A percentile compares a stretch with the other conserved stretches of the same genome.
Evolutionary conservation across 1,140 invertebrate species (phyloP).

Genomic region (Drosophila subpulchrella): DNA sequence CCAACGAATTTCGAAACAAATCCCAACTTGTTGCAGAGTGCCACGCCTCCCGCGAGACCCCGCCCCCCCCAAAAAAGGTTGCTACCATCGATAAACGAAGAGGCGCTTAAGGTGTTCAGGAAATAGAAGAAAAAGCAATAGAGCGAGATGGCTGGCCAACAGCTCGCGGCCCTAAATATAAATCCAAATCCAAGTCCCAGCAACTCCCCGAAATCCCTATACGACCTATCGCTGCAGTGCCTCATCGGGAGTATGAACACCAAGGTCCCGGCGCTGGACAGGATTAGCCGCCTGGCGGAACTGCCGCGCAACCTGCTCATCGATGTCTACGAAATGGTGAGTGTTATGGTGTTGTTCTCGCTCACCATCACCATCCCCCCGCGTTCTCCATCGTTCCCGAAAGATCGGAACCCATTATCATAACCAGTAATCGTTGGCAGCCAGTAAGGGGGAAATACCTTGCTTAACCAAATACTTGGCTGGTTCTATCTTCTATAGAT

Average conservation of each 20-base stretch:
- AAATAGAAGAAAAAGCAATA: neutral
- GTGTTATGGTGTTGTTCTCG: constrained; percentile 3
- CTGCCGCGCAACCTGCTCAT: constrained; percentile 74
- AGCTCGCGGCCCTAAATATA: constrained; percentile 46
- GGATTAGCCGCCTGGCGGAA: constrained; percentile 68
- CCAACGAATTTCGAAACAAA: neutral
- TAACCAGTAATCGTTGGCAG: constrained; percentile 4
- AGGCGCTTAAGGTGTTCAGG: neutral
- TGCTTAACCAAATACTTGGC: neutral
- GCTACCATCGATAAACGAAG: neutral
- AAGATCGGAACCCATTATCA: neutral
- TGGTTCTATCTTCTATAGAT: neutral
- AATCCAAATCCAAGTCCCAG: constrained; percentile 27
- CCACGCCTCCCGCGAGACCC: constrained; percentile 16
- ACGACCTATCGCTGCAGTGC: constrained; percentile 57
- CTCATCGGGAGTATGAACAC: constrained; percentile 68
- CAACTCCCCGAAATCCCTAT: constrained; percentile 58
- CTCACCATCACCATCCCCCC: too few relatives aligned
- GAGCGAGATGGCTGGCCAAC: constrained; percentile 60
- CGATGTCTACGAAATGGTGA: constrained; percentile 78
- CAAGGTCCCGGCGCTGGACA: constrained; percentile 59
- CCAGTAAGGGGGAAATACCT: neutral
- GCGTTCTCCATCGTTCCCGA: neutral
- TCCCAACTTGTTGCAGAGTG: constrained; percentile 62
- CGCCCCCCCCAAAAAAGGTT: neutral